Evolutionary conservation across 2,113 vertebrate species (phyloP).

Genomic region (Rhinichthys klamathensis): DNA sequence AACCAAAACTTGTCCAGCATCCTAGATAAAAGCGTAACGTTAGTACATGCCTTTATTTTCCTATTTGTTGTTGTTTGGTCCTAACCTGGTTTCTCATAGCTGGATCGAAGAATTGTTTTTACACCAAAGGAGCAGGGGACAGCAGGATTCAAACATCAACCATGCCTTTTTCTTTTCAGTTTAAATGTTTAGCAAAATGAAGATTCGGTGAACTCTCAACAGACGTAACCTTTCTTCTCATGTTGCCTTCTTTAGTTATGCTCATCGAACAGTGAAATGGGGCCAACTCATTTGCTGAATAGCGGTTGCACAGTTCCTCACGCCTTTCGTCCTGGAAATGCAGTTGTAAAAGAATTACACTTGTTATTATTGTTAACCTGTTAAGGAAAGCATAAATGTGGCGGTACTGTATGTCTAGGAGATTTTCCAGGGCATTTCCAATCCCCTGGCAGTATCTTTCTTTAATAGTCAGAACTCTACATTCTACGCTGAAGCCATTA

Average conservation of each 20-base stretch:
- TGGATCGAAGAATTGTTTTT: not conserved
- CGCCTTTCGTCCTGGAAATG: constrained; percentile 18
- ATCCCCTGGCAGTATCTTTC: not conserved
- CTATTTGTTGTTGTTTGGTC: not conserved
- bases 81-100: not conserved
- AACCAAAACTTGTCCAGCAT: not conserved
- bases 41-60: constrained; percentile 13
- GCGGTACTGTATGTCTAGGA: constrained; percentile 27
- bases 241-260: constrained; percentile 63
- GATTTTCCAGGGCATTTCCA: constrained; percentile 12
- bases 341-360: constrained; percentile 53
- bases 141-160: not conserved
- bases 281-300: not conserved
- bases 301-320: constrained; percentile 24
- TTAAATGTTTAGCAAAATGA: constrained; percentile 29
- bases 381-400: constrained; percentile 47
- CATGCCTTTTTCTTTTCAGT: constrained; percentile 16
- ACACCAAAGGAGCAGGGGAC: not conserved
- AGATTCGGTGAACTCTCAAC: constrained; percentile 17
- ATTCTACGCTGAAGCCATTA: not conserved
- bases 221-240: constrained; percentile 46
- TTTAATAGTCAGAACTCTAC: not conserved
- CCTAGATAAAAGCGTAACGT: not conserved
- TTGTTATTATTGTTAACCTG: constrained; percentile 50
- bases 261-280: constrained; percentile 38